Evolutionary conservation across 1,140 invertebrate species (phyloP).

Genomic region (Meloidogyne floridensis): DNA sequence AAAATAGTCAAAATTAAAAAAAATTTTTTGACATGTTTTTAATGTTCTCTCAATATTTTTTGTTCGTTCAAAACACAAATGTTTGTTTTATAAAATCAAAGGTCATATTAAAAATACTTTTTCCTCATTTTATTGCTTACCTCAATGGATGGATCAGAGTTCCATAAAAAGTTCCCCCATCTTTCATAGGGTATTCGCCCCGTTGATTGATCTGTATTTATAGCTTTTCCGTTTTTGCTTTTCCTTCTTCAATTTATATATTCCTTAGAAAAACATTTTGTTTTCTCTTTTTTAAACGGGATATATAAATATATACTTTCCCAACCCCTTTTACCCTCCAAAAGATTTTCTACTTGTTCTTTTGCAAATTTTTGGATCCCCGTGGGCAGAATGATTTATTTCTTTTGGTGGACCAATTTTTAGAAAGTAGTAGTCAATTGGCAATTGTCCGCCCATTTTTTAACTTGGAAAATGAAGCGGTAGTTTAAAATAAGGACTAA

Average conservation of each 20-base stretch:
- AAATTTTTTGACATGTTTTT: neutral
- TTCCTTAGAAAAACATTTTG: conserved; percentile 35
- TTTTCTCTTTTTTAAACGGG: conserved; percentile 12
- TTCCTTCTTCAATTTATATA: neutral
- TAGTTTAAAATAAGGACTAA: neutral
- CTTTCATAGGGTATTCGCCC: neutral
- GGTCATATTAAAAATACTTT: neutral
- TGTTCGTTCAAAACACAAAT: neutral
- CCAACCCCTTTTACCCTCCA: neutral
- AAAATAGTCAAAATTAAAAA: no score
- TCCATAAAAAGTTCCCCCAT: neutral
- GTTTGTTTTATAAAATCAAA: neutral
- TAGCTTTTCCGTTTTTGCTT: neutral
- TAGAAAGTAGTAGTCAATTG: conserved; percentile 26
- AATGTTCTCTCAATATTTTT: neutral
- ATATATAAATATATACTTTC: conserved; percentile 21
- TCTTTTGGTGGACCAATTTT: conserved; percentile 12
- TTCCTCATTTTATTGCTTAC: neutral
- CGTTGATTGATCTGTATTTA: conserved; percentile 9
- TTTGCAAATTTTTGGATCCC: neutral
- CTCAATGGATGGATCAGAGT: neutral
- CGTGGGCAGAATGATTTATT: conserved; percentile 28
- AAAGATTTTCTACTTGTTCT: neutral
- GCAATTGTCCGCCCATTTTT: conserved; percentile 1
- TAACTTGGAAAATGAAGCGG: neutral